Evolutionary conservation across 2,797 vertebrate species (phyloP).

Genomic region (Cynopterus sphinx): DNA sequence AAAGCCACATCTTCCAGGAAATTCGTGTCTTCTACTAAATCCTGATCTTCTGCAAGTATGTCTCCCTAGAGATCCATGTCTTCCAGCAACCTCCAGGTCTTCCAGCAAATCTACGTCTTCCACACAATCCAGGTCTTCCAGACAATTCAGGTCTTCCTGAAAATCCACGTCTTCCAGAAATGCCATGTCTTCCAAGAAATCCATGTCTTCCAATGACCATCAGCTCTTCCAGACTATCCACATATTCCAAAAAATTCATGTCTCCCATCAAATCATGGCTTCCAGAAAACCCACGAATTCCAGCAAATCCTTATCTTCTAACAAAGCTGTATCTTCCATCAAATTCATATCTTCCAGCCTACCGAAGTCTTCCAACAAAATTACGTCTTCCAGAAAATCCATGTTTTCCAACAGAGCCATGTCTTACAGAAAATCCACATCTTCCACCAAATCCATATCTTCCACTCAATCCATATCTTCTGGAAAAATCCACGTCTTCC

Average conservation of each 20-base stretch:
- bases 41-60: conserved; percentile 18
- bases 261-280: background rate
- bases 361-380: background rate
- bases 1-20: conserved; percentile 21
- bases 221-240: background rate
- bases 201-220: background rate
- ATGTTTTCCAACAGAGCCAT: background rate
- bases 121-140: conserved; percentile 47
- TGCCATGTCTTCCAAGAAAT: conserved; percentile 12
- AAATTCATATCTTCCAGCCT: background rate
- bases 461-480: conserved; percentile 49
- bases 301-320: background rate
- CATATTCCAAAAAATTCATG: conserved; percentile 12
- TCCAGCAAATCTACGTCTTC: conserved; percentile 62
- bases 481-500: background rate
- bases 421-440: no score
- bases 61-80: background rate
- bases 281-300: background rate
- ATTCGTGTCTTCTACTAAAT: conserved; percentile 52
- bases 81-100: conserved; percentile 45
- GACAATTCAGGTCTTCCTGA: conserved; percentile 45
- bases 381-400: background rate
- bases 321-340: background rate
- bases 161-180: conserved; percentile 43
- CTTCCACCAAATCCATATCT: background rate